Percentiles rank a stretch among this genome's conserved stretches.
Evolutionary conservation across 2,113 vertebrate genomes (phyloP).

Genomic region (Bungarus multicinctus): DNA sequence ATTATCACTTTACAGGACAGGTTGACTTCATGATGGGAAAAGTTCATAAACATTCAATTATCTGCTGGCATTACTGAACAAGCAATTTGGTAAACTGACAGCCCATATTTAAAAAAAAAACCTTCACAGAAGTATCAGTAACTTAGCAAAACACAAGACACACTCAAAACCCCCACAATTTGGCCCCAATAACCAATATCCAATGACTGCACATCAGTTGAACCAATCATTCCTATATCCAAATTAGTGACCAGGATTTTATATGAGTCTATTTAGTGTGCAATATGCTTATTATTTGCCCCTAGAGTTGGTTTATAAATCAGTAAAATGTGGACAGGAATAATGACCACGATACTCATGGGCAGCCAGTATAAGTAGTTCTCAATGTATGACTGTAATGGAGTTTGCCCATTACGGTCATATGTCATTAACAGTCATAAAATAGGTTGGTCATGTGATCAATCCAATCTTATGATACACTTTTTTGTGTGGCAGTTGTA

Average conservation of each 20-base stretch:
- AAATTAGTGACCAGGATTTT: neutral
- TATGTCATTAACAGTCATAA: neutral
- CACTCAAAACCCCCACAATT: neutral
- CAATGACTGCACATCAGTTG: neutral
- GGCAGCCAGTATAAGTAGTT: neutral
- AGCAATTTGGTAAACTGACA: neutral
- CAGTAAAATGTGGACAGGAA: neutral
- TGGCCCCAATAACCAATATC: neutral
- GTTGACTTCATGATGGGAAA: constrained; percentile 34
- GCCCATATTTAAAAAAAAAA: neutral
- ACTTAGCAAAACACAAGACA: neutral
- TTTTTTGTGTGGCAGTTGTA: too few relatives aligned
- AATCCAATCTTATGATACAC: too few relatives aligned
- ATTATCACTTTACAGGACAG: constrained; percentile 12
- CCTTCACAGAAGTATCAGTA: neutral
- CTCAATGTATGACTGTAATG: too few relatives aligned
- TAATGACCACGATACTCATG: neutral
- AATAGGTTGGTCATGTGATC: neutral
- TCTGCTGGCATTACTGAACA: constrained; percentile 19
- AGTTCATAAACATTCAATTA: constrained; percentile 43
- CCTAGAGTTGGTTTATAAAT: neutral
- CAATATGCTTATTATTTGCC: neutral
- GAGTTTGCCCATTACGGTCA: neutral
- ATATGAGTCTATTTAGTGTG: neutral
- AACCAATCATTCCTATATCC: neutral